These are phyloP conservation scores for Aphelinus certus DNA, from an alignment of 1,140 invertebrate genomes.

Conservation along the genomic window DNA sequence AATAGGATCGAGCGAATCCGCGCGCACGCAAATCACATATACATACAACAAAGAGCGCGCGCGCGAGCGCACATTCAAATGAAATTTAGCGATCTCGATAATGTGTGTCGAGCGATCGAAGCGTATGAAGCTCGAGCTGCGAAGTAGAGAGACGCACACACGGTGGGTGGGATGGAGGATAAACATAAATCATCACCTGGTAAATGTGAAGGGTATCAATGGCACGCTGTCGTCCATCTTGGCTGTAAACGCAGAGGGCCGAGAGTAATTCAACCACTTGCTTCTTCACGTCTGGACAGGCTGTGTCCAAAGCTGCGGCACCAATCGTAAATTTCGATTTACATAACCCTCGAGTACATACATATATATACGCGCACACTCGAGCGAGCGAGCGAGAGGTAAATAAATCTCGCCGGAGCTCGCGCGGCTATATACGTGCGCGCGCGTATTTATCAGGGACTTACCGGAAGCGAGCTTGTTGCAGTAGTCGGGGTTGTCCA, in stretches of 20 bases:
- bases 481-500: conserved; percentile 92
- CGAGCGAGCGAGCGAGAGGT: neutral
- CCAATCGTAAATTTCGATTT: conserved; percentile 22
- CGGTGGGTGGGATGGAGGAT: too few species aligned
- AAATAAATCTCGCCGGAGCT: neutral
- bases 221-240: conserved; percentile 83
- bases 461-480: conserved; percentile 85
- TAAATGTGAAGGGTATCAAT: conserved; percentile 88
- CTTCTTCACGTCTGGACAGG: conserved; percentile 87
- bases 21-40: neutral
- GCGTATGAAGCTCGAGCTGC: too few species aligned
- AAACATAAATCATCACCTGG: conserved; percentile 70
- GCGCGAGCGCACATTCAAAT: neutral
- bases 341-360: neutral
- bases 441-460: conserved; percentile 33
- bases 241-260: conserved; percentile 88
- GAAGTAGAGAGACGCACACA: too few species aligned
- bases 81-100: neutral
- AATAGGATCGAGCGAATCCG: too few species aligned
- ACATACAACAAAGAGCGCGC: too few species aligned
- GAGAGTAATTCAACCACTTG: conserved; percentile 91
- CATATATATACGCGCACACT: neutral
- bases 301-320: conserved; percentile 80
- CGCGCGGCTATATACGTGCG: neutral
- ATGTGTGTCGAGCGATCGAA: neutral